Evolutionary conservation across 2,888 invertebrate species (phyloP).

Genomic region (Rhagium mordax): DNA sequence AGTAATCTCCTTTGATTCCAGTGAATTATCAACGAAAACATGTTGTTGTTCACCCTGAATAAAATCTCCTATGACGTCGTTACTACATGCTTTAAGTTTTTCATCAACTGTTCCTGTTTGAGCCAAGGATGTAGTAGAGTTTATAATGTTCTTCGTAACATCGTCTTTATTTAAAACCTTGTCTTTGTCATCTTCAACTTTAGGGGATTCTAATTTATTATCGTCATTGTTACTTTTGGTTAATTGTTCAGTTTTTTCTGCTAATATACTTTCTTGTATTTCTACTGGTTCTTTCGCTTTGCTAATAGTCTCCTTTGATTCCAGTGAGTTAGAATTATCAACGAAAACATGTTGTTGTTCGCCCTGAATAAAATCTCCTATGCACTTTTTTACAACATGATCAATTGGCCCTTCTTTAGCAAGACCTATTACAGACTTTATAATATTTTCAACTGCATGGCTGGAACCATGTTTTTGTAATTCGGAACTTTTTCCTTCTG

Average conservation of each 20-base stretch:
- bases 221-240: neutral
- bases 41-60: no score
- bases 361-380: slow-evolving; percentile 31
- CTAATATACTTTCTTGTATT: neutral
- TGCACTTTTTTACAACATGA: slow-evolving; percentile 26
- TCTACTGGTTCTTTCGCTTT: neutral
- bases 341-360: slow-evolving; percentile 36
- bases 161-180: neutral
- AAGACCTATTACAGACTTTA: slow-evolving; percentile 31
- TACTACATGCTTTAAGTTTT: slow-evolving; percentile 38
- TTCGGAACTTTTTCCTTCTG: neutral
- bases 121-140: slow-evolving; percentile 35
- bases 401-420: slow-evolving; percentile 23
- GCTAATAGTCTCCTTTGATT: neutral
- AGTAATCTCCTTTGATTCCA: neutral
- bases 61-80: slow-evolving; percentile 42
- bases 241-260: neutral
- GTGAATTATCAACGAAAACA: no score
- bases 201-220: neutral
- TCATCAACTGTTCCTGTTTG: slow-evolving; percentile 36
- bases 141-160: neutral
- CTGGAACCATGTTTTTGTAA: neutral
- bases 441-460: slow-evolving; percentile 10
- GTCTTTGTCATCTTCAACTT: neutral
- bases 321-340: neutral